Evolutionary conservation across 2,888 invertebrate species (phyloP).

Genomic region (Gortyna flavago): DNA sequence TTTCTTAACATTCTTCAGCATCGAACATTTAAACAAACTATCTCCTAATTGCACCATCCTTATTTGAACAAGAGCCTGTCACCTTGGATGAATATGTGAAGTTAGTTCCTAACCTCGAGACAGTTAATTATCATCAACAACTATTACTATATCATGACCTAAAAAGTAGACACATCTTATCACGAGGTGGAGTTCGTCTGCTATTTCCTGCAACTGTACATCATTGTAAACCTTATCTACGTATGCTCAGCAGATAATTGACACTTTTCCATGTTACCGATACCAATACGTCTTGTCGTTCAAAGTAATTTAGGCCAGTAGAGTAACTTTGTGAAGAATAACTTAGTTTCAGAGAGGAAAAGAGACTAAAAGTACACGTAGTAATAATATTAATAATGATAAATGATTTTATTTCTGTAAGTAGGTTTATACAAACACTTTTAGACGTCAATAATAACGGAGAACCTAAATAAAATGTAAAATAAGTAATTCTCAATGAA

Average conservation of each 20-base stretch:
- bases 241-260: constrained; percentile 34
- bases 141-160: constrained; percentile 29
- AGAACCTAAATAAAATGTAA: not conserved
- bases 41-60: not conserved
- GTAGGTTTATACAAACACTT: not conserved
- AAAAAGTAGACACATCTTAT: constrained; percentile 40
- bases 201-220: constrained; percentile 11
- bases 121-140: not conserved
- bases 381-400: not conserved
- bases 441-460: not conserved
- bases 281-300: constrained; percentile 19
- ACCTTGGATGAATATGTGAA: not conserved
- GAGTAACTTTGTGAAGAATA: constrained; percentile 12
- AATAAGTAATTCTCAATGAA: constrained; percentile 3
- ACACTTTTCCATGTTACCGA: constrained; percentile 22
- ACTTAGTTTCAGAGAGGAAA: not conserved
- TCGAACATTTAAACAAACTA: not conserved
- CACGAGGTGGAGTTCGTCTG: constrained; percentile 6
- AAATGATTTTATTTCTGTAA: not conserved
- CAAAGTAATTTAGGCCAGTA: constrained; percentile 39
- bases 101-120: constrained; percentile 3
- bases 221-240: constrained; percentile 40
- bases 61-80: not conserved
- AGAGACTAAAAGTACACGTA: not conserved
- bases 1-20: not conserved